Evolutionary conservation across 1,140 invertebrate species (phyloP).

Genomic region (Ostrea edulis): DNA sequence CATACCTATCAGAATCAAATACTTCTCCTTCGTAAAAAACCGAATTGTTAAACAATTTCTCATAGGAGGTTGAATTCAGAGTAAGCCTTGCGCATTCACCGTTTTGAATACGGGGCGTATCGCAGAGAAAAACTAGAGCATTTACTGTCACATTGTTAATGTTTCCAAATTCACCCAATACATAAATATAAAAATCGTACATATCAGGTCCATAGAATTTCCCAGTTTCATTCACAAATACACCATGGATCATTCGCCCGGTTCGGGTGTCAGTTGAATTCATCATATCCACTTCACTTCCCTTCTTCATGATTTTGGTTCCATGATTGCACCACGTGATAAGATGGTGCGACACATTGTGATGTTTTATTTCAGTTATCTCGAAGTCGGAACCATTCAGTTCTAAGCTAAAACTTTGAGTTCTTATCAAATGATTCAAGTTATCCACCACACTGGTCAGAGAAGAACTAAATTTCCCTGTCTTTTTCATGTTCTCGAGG

Average conservation of each 20-base stretch:
- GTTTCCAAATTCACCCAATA: conserved; percentile 61
- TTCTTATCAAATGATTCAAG: conserved; percentile 60
- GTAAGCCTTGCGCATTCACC: conserved; percentile 77
- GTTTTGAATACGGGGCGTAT: conserved; percentile 68
- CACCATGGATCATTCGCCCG: conserved; percentile 50
- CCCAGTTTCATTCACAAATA: conserved; percentile 69
- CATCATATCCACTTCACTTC: conserved; percentile 61
- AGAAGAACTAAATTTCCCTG: neutral
- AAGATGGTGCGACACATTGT: conserved; percentile 45
- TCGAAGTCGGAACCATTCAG: conserved; percentile 66
- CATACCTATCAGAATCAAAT: conserved; percentile 65
- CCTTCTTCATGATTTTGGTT: conserved; percentile 49
- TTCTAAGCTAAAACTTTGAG: conserved; percentile 64
- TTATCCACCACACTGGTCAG: conserved; percentile 54
- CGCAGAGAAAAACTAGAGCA: conserved; percentile 67
- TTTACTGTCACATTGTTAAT: conserved; percentile 54
- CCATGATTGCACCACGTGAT: conserved; percentile 62
- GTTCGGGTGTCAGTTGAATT: conserved; percentile 28
- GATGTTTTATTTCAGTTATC: conserved; percentile 58
- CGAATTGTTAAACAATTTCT: conserved; percentile 58
- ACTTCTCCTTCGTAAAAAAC: conserved; percentile 62
- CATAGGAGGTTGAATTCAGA: conserved; percentile 78
- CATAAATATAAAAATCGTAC: conserved; percentile 70
- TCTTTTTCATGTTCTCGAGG: neutral
- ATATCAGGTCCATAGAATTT: conserved; percentile 64